Evolutionary conservation across 2,113 vertebrate genomes (phyloP).

Genomic region (Cyanoderma ruficeps): DNA sequence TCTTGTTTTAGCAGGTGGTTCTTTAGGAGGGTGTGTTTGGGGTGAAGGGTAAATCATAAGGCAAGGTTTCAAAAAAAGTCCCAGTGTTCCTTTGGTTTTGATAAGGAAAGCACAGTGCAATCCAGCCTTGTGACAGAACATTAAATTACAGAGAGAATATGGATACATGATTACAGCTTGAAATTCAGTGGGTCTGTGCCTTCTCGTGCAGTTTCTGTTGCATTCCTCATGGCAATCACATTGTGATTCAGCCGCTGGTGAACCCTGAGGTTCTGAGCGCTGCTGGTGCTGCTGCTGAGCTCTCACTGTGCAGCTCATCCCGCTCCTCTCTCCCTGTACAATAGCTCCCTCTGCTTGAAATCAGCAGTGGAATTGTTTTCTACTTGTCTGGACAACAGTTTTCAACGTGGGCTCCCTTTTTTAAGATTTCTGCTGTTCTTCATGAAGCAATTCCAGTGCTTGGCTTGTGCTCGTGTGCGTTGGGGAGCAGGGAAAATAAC

Average conservation of each 20-base stretch:
- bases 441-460: not conserved
- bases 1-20: not conserved
- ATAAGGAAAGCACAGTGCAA: not conserved
- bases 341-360: slow-evolving; percentile 83
- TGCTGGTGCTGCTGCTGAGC: not conserved
- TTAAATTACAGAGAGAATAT: not conserved
- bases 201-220: not conserved
- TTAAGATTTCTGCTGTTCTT: not conserved
- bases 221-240: not conserved
- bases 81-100: not conserved
- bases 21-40: not conserved
- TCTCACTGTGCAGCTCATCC: not conserved
- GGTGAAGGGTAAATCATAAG: not conserved
- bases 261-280: not conserved
- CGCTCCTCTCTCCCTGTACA: slow-evolving; percentile 68
- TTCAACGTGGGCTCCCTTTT: not conserved
- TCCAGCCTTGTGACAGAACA: not conserved
- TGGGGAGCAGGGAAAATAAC: not conserved
- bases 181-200: slow-evolving; percentile 17
- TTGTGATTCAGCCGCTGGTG: not conserved
- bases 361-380: slow-evolving; percentile 38
- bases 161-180: not conserved
- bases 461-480: not conserved
- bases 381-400: not conserved
- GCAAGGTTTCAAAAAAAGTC: not conserved